Conservation (phyloP, 2,113 vertebrate genomes). For the Apistogramma diplotaenia region DNA sequence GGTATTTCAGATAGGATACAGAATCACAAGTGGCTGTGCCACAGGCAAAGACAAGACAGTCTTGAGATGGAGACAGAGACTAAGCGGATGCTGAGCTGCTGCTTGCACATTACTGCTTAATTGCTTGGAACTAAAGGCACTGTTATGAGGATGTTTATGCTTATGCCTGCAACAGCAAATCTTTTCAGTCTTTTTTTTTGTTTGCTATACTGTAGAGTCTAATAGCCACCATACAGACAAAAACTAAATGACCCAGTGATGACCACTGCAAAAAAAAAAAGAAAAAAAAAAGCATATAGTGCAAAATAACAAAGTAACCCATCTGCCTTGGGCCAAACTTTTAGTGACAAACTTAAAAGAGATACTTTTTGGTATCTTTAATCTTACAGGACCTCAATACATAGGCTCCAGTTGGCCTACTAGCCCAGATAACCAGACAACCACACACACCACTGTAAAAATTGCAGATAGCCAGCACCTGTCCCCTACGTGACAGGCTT, state of each 20-base stretch:
- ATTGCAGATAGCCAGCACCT: slow-evolving; percentile 68
- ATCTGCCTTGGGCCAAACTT: slow-evolving; percentile 50
- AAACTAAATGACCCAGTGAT: slow-evolving; percentile 15
- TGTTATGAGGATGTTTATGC: slow-evolving; percentile 70
- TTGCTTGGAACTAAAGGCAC: slow-evolving; percentile 71
- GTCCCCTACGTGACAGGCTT: slow-evolving; percentile 67
- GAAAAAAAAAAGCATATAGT: slow-evolving; percentile 15
- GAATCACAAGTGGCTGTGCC: slow-evolving; percentile 49
- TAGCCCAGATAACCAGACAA: slow-evolving; percentile 57
- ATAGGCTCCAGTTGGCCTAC: slow-evolving; percentile 55
- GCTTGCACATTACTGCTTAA: slow-evolving; percentile 69
- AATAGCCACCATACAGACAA: slow-evolving; percentile 43
- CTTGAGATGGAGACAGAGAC: slow-evolving; percentile 51
- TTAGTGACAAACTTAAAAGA: slow-evolving; percentile 33
- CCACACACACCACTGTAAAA: slow-evolving; percentile 50
- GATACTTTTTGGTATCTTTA: slow-evolving; percentile 7
- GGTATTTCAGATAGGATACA: slow-evolving; percentile 34
- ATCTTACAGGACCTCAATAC: slow-evolving; percentile 9
- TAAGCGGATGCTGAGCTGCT: slow-evolving; percentile 41
- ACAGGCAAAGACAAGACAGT: slow-evolving; percentile 42
- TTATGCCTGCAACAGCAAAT: slow-evolving; percentile 60
- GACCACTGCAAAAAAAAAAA: background rate
- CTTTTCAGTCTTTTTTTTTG: slow-evolving; percentile 36
- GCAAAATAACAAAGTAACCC: slow-evolving; percentile 6
- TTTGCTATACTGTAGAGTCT: slow-evolving; percentile 35